Base-by-base conservation (phyloP, 2,888 invertebrate species). In the Leucania comma region DNA sequence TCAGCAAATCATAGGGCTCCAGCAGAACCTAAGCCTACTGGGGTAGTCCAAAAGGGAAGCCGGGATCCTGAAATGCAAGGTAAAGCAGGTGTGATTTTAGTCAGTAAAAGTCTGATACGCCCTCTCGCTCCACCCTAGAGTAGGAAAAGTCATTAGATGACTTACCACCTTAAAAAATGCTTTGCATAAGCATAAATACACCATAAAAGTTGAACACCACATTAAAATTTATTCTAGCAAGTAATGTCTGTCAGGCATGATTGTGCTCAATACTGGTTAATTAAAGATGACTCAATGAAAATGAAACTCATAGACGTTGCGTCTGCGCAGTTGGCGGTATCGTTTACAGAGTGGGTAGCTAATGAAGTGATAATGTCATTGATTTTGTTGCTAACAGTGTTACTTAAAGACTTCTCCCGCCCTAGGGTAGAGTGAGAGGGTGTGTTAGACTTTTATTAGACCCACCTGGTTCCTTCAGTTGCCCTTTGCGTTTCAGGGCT, bases 221-320 rank as follows among this genome's bases (percentile, higher is more conserved):
- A 51, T 62, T n/a, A n/a, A n/a, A n/a, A n/a, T n/a, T 62, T 4
- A 65, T 48, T 68, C 20, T 48, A 54, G 24, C 54, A 35, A 58
- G 29, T 67, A 53, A 51, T 32, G 24, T 76, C 64, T 54, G 51
- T 75, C 60, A 38, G 46, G 32, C 35, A 66, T 67, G 64, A 78
- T 80, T 78, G 62, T 73, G 48, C 53, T 81, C 78, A 62, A 83
- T 81, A 65, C 56, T 63, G 51, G 24, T 65, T 68, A 73, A 78
- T 75, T 68, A 75, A 56, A 63, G 60, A 78, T 73, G 78, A 77
- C 64, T 77, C 70, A 80, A 82, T 84, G 72, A 77, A 74, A 81
- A 77, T 68, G 59, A 81, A 73, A 74, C 68, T 57, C 54, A 64
- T 71, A 84, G 85, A 82, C 78, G 48, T 48, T 71, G 67, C 61